phyloP scores from a whole-genome alignment of 2,113 vertebrate species.

The Cygnus buccinator region DNA sequence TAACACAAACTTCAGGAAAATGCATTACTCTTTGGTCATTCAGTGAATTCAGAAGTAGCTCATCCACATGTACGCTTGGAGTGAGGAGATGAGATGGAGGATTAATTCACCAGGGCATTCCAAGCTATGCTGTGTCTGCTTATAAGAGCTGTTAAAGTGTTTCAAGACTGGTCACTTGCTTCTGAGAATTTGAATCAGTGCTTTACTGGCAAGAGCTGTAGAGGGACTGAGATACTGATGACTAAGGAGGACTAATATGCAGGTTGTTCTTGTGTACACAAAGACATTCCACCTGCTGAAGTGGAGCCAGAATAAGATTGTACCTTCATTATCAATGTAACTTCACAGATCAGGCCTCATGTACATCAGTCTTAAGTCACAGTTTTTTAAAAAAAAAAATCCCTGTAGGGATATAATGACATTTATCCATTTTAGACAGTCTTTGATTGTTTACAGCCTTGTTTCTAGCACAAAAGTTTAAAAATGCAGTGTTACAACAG shows the following conservation, averaged over 20 bases:
- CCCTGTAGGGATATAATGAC: not conserved
- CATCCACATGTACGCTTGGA: rapidly evolving
- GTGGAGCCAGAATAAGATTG: not conserved
- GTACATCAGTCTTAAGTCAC: not conserved
- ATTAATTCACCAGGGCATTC: rapidly evolving
- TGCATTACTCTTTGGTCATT: not conserved
- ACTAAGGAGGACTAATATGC: not conserved
- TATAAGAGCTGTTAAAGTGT: not conserved
- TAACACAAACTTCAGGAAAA: not conserved
- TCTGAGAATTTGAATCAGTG: not conserved
- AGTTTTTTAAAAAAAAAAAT: not conserved
- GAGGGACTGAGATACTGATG: not conserved
- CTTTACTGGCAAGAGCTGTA: not conserved
- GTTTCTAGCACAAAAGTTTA: not conserved
- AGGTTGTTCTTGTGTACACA: not conserved
- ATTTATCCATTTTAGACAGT: not conserved
- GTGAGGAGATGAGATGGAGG: not conserved
- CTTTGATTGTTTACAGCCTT: not conserved
- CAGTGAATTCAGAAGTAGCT: not conserved
- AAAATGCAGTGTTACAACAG: not conserved
- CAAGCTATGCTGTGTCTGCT: not conserved
- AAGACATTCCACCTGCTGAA: not conserved
- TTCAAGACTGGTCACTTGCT: not conserved
- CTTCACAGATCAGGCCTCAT: not conserved
- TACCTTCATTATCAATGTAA: not conserved